phyloP scores from a whole-genome alignment of 1,140 invertebrate species.

The Caenorhabditis brenneri region DNA sequence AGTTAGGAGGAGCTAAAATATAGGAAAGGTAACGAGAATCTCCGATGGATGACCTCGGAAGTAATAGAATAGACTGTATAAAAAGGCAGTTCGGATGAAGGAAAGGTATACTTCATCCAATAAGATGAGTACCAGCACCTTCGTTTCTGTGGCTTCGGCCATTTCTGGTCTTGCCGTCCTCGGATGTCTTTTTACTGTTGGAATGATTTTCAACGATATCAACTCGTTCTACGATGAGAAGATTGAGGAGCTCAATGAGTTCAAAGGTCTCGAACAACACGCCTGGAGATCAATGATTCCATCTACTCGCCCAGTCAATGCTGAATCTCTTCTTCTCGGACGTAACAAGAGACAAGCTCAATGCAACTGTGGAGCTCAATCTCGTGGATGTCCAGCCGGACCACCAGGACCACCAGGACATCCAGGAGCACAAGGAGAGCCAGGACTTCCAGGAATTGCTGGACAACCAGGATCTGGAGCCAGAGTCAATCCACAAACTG shows the following conservation, averaged over 20 bases:
- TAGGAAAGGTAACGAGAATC: background rate
- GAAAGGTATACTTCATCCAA: slow-evolving; percentile 19
- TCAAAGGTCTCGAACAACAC: slow-evolving; percentile 40
- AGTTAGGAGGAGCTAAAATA: background rate
- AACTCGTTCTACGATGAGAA: slow-evolving; percentile 53
- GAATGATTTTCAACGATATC: slow-evolving; percentile 54
- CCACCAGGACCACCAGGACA: slow-evolving; percentile 48
- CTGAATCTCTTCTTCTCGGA: background rate
- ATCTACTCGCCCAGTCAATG: slow-evolving; percentile 24
- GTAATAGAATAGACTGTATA: background rate
- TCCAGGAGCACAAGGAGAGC: slow-evolving; percentile 29
- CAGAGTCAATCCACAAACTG: background rate
- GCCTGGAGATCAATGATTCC: slow-evolving; percentile 18
- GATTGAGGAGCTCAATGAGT: slow-evolving; percentile 53
- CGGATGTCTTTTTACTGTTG: slow-evolving; percentile 50
- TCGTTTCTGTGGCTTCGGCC: slow-evolving; percentile 45
- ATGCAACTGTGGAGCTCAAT: slow-evolving; percentile 45
- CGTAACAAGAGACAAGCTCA: slow-evolving; percentile 48
- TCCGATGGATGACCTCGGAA: slow-evolving; percentile 3
- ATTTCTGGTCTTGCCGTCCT: slow-evolving; percentile 49
- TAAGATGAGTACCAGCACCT: slow-evolving; percentile 30
- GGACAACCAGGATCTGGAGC: slow-evolving; percentile 43
- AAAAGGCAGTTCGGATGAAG: background rate
- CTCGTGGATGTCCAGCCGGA: slow-evolving; percentile 33
- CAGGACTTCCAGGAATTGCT: slow-evolving; percentile 21